Evolutionary conservation across 2,113 vertebrate species (phyloP), one percentile per base, ranked within the genome.

Genomic region (Carassius gibelio): DNA sequence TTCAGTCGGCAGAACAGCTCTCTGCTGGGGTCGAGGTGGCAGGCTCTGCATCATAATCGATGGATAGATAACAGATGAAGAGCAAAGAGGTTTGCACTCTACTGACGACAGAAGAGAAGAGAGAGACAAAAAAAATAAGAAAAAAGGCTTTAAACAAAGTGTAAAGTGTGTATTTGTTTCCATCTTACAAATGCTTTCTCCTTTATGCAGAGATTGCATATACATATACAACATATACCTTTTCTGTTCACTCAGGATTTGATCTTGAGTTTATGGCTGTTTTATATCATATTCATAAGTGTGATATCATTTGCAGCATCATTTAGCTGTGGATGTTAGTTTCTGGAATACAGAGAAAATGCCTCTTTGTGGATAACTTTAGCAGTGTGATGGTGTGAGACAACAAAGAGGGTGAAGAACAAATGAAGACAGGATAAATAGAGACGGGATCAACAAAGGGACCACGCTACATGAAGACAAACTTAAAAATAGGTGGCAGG

Each of bases 401-500:
- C 34, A 69, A 69, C 66, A 69, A 69, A 21, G 8, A 26, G 26
- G 57, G 7, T 36, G 7, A 69, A 34, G 19, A 76, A 57, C 4
- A 17, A 34, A 34, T 2, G 15, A 19, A 57, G 8, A 21, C 26
- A 34, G 1, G 15, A 82, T 21, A 52, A 59, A 19, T 34, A 34
- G 52, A 57, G 30, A 21, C 3, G 59, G 55, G 19, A 61, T 38
- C 19, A 59, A 36, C 23, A 78, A 78, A 76, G 9, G 6, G n/a
- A 26, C 42, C 11, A 34, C 13, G 52, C 30, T 78, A 6, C 75
- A 78, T 7, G 30, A 38, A 76, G 26, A 15, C 7, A 9, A 15
- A 76, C n/a, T n/a, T 78, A 38, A 59, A 76, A 78, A 59, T 77
- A 11, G 26, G 75, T 77, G 52, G 75, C 26, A 55, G 26, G 15